These are phyloP conservation scores for Drosophila leontia DNA, from an alignment of 1,140 invertebrate genomes.

Conservation along the genomic window DNA sequence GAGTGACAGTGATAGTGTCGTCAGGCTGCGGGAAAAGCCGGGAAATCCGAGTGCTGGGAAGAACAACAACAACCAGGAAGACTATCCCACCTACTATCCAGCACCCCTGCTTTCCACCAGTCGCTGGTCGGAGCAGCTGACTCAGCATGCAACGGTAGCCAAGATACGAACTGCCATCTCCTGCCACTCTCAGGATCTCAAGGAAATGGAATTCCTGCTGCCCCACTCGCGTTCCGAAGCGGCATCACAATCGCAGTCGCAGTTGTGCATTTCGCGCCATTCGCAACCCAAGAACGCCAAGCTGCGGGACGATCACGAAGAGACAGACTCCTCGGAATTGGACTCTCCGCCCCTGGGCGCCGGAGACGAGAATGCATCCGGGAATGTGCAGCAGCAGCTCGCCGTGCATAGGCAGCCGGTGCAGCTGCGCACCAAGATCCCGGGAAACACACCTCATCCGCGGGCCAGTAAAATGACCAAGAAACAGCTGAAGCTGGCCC, in stretches of 20 bases:
- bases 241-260: constrained; percentile 35
- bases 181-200: constrained; percentile 68
- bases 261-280: constrained; percentile 71
- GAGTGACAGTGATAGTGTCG: constrained; percentile 37
- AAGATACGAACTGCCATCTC: constrained; percentile 78
- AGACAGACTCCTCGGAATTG: constrained; percentile 19
- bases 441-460: constrained; percentile 85
- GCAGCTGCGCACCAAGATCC: constrained; percentile 58
- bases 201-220: constrained; percentile 85
- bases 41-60: constrained; percentile 18
- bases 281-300: constrained; percentile 73
- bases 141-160: constrained; percentile 73
- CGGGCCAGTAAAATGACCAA: constrained; percentile 86
- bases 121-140: constrained; percentile 78
- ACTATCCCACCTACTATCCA: constrained; percentile 59
- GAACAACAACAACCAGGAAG: constrained; percentile 44
- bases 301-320: constrained; percentile 56
- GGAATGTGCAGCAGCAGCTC: constrained; percentile 51
- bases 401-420: constrained; percentile 71
- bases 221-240: constrained; percentile 53
- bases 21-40: constrained; percentile 58
- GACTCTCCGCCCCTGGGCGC: constrained; percentile 17
- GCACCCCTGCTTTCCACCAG: constrained; percentile 49
- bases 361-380: constrained; percentile 59
- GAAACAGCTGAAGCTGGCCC: constrained; percentile 87